phyloP scores from a whole-genome alignment of 1,140 invertebrate genomes.

The Bombus superbus region DNA sequence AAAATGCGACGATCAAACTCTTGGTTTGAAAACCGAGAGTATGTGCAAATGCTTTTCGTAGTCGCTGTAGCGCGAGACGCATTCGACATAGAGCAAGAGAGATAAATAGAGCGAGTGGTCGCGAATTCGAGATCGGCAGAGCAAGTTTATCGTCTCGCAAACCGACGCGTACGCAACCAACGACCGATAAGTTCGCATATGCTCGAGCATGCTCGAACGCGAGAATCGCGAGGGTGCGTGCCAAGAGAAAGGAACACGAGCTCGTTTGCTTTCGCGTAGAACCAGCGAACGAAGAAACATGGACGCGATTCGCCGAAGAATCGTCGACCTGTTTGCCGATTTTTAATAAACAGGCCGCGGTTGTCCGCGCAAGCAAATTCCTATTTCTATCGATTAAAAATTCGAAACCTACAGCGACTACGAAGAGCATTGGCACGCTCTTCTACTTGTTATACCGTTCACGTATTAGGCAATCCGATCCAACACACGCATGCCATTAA shows the following conservation, averaged over 20 bases:
- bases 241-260: not conserved
- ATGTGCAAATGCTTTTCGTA: no score
- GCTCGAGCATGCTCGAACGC: not conserved
- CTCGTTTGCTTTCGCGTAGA: not conserved
- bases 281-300: not conserved
- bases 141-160: not conserved
- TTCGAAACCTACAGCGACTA: no score
- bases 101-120: not conserved
- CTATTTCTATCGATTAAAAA: no score
- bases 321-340: not conserved
- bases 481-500: no score
- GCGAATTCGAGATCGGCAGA: not conserved
- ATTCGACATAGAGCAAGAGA: not conserved
- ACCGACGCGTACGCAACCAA: not conserved
- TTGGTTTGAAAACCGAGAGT: no score
- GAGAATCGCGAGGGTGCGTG: no score
- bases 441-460: no score
- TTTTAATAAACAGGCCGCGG: no score
- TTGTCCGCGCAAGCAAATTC: no score
- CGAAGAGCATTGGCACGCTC: no score
- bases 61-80: not conserved
- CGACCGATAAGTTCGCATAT: constrained; percentile 2
- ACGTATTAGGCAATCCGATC: no score
- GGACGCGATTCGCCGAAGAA: not conserved
- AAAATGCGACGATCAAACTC: no score